phyloP scores from a whole-genome alignment of 1,140 invertebrate species.

The Theocolax elegans region DNA sequence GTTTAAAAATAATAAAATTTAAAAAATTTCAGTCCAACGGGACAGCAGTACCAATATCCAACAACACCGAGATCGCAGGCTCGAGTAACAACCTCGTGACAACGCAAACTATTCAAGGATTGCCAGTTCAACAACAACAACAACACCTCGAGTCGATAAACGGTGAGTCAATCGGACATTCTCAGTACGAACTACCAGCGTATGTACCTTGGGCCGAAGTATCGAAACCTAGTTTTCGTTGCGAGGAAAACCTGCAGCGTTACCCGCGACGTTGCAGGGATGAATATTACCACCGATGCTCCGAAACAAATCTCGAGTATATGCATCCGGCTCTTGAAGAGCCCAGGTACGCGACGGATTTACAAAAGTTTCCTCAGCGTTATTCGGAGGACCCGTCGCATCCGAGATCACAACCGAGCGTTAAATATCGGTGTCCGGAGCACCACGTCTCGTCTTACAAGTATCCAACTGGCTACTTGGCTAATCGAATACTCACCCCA shows the following conservation, averaged over 20 bases:
- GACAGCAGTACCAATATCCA: conserved; percentile 52
- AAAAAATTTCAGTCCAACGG: conserved; percentile 62
- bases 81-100: conserved; percentile 64
- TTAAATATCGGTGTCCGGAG: conserved; percentile 23
- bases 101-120: conserved; percentile 54
- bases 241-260: conserved; percentile 59
- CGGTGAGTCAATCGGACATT: conserved; percentile 62
- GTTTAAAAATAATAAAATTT: no score
- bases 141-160: conserved; percentile 62
- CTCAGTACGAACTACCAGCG: conserved; percentile 45
- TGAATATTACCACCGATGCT: conserved; percentile 62
- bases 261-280: conserved; percentile 63
- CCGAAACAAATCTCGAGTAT: conserved; percentile 58
- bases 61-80: conserved; percentile 56
- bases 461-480: background rate
- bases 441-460: background rate
- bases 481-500: conserved; percentile 51
- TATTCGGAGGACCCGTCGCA: conserved; percentile 58
- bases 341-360: conserved; percentile 42
- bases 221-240: conserved; percentile 51
- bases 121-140: conserved; percentile 45
- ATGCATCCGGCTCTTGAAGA: no score
- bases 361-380: conserved; percentile 59
- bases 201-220: conserved; percentile 39
- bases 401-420: background rate